Evolutionary conservation across 1,140 invertebrate species (phyloP).

Genomic region (Copidosoma floridanum): DNA sequence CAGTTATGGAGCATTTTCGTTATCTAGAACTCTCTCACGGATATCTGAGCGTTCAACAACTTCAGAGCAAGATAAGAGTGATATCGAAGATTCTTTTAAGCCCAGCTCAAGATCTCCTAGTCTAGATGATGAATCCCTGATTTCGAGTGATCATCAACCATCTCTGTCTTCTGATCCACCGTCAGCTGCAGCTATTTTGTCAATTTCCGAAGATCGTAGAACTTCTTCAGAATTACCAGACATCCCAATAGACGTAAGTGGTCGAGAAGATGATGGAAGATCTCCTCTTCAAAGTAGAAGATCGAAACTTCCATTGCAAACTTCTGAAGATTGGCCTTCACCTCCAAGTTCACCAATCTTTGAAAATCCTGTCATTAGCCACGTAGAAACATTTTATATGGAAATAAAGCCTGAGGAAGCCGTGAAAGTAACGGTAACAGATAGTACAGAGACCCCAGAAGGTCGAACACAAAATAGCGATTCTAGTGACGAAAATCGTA

Average conservation of each 20-base stretch:
- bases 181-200: conserved; percentile 50
- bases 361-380: conserved; percentile 68
- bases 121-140: conserved; percentile 77
- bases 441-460: conserved; percentile 52
- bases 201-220: conserved; percentile 71
- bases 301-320: conserved; percentile 54
- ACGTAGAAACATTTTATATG: conserved; percentile 82
- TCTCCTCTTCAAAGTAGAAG: conserved; percentile 54
- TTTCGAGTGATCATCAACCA: conserved; percentile 80
- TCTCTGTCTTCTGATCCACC: conserved; percentile 80
- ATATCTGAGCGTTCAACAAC: conserved; percentile 86
- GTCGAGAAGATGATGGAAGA: conserved; percentile 50
- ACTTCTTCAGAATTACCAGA: conserved; percentile 80
- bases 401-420: conserved; percentile 71
- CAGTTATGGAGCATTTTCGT: conserved; percentile 68
- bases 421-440: conserved; percentile 67
- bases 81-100: conserved; percentile 82
- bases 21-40: conserved; percentile 73
- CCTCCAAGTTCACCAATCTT: conserved; percentile 69
- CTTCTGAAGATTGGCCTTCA: conserved; percentile 76
- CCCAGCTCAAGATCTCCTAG: conserved; percentile 76
- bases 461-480: conserved; percentile 46
- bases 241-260: conserved; percentile 69
- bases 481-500: conserved; percentile 59
- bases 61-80: conserved; percentile 75